These are phyloP conservation scores for Watsonalla cultraria DNA, from an alignment of 2,888 invertebrate species.

Conservation along the genomic window DNA sequence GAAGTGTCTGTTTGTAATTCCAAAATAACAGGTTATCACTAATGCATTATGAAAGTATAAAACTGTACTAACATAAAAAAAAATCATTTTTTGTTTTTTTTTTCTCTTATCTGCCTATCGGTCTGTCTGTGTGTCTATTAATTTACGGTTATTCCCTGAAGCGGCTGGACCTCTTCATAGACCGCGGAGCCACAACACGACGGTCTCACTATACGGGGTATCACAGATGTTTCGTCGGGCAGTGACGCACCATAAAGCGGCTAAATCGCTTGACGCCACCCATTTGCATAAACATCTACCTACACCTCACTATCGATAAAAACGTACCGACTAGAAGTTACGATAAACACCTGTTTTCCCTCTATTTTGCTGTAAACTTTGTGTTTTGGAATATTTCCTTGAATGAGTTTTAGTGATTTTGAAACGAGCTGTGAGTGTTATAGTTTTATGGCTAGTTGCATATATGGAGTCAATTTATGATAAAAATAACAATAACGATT, in stretches of 20 bases:
- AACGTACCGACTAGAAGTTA: conserved; percentile 16
- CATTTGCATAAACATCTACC: conserved; percentile 54
- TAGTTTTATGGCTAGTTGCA: conserved; percentile 15
- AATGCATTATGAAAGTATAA: too few relatives aligned
- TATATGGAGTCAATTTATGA: too few relatives aligned
- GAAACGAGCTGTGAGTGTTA: neutral
- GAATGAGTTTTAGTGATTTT: neutral
- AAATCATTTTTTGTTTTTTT: too few relatives aligned
- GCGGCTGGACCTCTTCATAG: too few relatives aligned
- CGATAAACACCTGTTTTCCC: conserved; percentile 4
- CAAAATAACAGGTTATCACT: too few relatives aligned
- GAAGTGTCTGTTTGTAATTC: too few relatives aligned
- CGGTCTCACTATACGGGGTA: conserved; percentile 5
- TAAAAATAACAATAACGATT: too few relatives aligned
- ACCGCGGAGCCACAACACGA: neutral
- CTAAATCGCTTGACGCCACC: conserved; percentile 50
- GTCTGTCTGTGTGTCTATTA: too few relatives aligned
- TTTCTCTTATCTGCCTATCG: too few relatives aligned
- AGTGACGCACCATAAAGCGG: conserved; percentile 51
- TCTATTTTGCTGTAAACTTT: neutral
- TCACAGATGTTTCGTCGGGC: conserved; percentile 33
- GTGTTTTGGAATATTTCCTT: neutral
- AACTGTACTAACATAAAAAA: too few relatives aligned
- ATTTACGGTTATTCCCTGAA: too few relatives aligned
- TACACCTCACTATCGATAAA: conserved; percentile 25